phyloP scores from a whole-genome alignment of 1,140 invertebrate species.

The Trichogramma pretiosum region DNA sequence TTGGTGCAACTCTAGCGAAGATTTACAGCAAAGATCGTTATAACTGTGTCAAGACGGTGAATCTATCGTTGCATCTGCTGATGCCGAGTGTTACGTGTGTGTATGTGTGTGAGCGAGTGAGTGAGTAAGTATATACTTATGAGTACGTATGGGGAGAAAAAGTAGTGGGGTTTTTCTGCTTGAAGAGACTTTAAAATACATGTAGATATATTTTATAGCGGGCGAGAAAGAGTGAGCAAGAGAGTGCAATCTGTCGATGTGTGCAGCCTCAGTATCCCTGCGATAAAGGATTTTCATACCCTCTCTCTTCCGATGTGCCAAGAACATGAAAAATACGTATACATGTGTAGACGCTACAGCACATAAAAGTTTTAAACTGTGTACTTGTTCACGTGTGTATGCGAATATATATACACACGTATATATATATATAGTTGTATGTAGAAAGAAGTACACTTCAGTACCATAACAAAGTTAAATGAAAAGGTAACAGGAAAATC shows the following conservation, averaged over 20 bases:
- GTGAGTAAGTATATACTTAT: no score
- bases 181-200: no score
- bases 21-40: conserved; percentile 39
- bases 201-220: no score
- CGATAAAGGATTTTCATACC: conserved; percentile 13
- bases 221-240: background rate
- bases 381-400: no score
- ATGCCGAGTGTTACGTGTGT: conserved; percentile 24
- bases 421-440: no score
- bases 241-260: background rate
- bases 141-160: no score
- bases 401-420: no score
- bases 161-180: no score
- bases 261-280: conserved; percentile 1
- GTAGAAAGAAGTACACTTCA: no score
- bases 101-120: background rate
- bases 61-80: conserved; percentile 18
- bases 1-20: conserved; percentile 44
- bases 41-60: conserved; percentile 38
- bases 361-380: background rate
- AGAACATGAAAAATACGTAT: conserved; percentile 1
- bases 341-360: background rate
- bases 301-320: conserved; percentile 12
- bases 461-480: conserved; percentile 17
- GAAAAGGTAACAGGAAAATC: conserved; percentile 18